Evolutionary conservation across 1,140 invertebrate species (phyloP), one percentile per base, ranked within the genome.

Genomic region (Megalopta genalis): DNA sequence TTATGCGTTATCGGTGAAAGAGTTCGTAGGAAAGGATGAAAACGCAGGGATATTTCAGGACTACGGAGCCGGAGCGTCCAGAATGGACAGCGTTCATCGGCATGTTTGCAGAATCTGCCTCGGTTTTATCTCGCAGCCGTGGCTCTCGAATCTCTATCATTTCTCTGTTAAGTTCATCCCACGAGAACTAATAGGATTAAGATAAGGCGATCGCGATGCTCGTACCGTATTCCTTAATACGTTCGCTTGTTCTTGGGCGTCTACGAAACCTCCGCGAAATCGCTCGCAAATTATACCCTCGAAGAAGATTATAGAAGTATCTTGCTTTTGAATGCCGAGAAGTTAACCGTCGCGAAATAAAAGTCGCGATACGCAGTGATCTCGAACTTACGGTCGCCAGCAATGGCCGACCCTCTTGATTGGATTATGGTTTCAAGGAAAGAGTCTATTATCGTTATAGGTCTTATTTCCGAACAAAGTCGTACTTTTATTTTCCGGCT

Each of bases 111-210:
- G 37, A 23, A 65, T 23, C 37, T 23, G 37, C 63, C 32, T n/a
- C 9, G 21, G 32, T 18, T n/a, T 32, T 42, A 23, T 37, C 37
- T 25, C 23, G 39, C 8, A 25, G 39, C 42, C 9, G 8, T 12
- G 14, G 12, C 9, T 1, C 39, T 42, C n/a, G 12, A 66, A 42
- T 42, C 21, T 49, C 39, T 25, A 49, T 46, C 21, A 46, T 66
- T 66, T 66, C 63, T 62, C 25, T 49, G 54, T n/a, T 25, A 10
- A 63, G 27, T 39, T 62, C 27, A 60, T 60, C 67, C 65, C 63
- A n/a, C 25, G 39, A 10, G 54, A 46, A 37, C 32, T 62, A 27
- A 49, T 46, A 68, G 42, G 66, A 62, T 69, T 66, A 59, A n/a
- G 54, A 27, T 37, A 23, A 18, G 52, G 10, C 21, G 32, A n/a